phyloP scores from a whole-genome alignment of 2,888 invertebrate genomes.

The Thereva nobilitata region DNA sequence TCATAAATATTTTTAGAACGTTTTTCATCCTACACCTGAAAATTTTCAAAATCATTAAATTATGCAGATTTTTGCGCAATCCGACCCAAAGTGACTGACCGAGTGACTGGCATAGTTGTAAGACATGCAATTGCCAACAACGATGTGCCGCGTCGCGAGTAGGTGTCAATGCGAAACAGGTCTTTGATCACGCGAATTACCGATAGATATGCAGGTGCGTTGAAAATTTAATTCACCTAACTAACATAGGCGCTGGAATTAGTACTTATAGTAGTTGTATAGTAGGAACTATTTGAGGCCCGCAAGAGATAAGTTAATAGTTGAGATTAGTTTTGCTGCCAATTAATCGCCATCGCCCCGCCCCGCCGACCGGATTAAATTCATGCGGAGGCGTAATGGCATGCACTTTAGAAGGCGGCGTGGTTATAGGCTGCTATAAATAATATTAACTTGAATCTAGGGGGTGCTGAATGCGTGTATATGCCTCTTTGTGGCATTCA shows the following conservation, averaged over 20 bases:
- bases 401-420: slow-evolving; percentile 29
- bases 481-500: neutral
- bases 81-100: slow-evolving; percentile 18
- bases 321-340: slow-evolving; percentile 32
- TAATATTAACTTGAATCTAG: slow-evolving; percentile 17
- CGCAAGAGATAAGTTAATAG: slow-evolving; percentile 30
- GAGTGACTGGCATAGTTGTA: slow-evolving; percentile 13
- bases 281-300: neutral
- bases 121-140: slow-evolving; percentile 9
- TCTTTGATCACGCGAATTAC: slow-evolving; percentile 42
- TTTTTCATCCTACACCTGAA: slow-evolving; percentile 22
- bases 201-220: slow-evolving; percentile 36
- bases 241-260: slow-evolving; percentile 7
- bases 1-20: slow-evolving; percentile 26
- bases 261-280: slow-evolving; percentile 8
- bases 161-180: slow-evolving; percentile 43
- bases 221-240: slow-evolving; percentile 28
- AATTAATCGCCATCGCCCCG: neutral
- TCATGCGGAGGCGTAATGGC: slow-evolving; percentile 33
- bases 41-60: slow-evolving; percentile 9
- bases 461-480: slow-evolving; percentile 22
- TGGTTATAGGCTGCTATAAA: slow-evolving; percentile 18
- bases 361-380: slow-evolving; percentile 31
- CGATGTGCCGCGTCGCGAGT: slow-evolving; percentile 36
- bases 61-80: slow-evolving; percentile 36